phyloP scores from a whole-genome alignment of 2,888 invertebrate genomes.

The Plagodis pulveraria region DNA sequence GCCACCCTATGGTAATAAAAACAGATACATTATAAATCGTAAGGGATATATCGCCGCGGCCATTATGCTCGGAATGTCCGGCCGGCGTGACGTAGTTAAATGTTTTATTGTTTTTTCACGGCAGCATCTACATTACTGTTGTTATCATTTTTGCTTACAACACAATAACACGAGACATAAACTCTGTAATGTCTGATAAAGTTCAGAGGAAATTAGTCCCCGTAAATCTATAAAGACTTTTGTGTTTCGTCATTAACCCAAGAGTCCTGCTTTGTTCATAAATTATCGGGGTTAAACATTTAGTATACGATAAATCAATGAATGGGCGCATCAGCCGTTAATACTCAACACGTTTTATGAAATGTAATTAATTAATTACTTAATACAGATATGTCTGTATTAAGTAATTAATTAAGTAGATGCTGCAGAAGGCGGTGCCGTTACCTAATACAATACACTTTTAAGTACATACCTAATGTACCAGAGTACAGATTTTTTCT shows the following conservation, averaged over 20 bases:
- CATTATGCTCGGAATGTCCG: constrained; percentile 65
- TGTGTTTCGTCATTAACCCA: constrained; percentile 29
- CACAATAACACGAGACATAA: constrained; percentile 55
- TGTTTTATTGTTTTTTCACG: constrained; percentile 77
- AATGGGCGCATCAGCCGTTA: constrained; percentile 8
- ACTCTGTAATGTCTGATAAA: constrained; percentile 48
- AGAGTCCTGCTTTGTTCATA: constrained; percentile 30
- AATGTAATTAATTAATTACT: constrained; percentile 8
- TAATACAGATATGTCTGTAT: background rate
- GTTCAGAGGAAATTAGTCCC: constrained; percentile 47
- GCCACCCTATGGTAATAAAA: constrained; percentile 74
- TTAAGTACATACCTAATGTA: constrained; percentile 1
- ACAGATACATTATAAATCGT: constrained; percentile 76
- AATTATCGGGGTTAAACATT: constrained; percentile 25
- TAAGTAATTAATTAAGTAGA: constrained; percentile 9
- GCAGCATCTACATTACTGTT: constrained; percentile 64
- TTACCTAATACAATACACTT: background rate
- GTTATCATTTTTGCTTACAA: constrained; percentile 69
- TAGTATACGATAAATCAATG: constrained; percentile 22
- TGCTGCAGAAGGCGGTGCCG: background rate
- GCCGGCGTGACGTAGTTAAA: constrained; percentile 74
- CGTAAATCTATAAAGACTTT: constrained; percentile 37
- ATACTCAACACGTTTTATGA: background rate
- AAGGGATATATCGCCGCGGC: constrained; percentile 69
- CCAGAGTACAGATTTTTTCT: background rate